Conservation (phyloP, 2,888 invertebrate species). For the Pherbina coryleti region DNA sequence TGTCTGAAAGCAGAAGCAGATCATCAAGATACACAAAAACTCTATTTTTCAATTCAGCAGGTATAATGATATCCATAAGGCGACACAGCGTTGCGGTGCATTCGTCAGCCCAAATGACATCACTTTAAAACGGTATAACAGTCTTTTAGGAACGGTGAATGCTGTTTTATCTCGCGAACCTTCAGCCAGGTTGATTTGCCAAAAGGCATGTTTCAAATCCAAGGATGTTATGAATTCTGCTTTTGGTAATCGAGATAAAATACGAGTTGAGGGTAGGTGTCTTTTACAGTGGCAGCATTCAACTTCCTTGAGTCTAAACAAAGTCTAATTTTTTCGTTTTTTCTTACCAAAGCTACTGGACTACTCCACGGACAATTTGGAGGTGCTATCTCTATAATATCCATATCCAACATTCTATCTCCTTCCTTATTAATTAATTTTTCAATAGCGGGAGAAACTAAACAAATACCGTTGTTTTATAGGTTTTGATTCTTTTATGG, state of each 20-base stretch:
- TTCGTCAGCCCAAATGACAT: slow-evolving; percentile 42
- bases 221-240: slow-evolving; percentile 40
- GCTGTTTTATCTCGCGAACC: slow-evolving; percentile 41
- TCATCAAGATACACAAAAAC: slow-evolving; percentile 46
- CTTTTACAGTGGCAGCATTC: slow-evolving; percentile 50
- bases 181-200: slow-evolving; percentile 27
- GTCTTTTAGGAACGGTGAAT: slow-evolving; percentile 45
- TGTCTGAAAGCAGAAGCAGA: slow-evolving; percentile 32
- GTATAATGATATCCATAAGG: slow-evolving; percentile 41
- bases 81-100: slow-evolving; percentile 42
- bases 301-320: slow-evolving; percentile 55
- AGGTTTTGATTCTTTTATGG: slow-evolving; percentile 27
- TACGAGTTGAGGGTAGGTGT: slow-evolving; percentile 37
- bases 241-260: slow-evolving; percentile 39
- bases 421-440: slow-evolving; percentile 48
- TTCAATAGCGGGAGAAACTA: slow-evolving; percentile 41
- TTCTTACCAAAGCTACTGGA: slow-evolving; percentile 53
- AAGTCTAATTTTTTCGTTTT: slow-evolving; percentile 49
- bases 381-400: slow-evolving; percentile 50
- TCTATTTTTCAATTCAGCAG: slow-evolving; percentile 32
- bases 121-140: slow-evolving; percentile 49
- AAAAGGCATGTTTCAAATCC: slow-evolving; percentile 43
- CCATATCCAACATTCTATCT: slow-evolving; percentile 51
- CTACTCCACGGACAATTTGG: slow-evolving; percentile 53
- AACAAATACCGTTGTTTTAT: slow-evolving; percentile 43